These are phyloP conservation scores for Drosophila simulans DNA, from an alignment of 1,140 invertebrate genomes.

Conservation along the genomic window DNA sequence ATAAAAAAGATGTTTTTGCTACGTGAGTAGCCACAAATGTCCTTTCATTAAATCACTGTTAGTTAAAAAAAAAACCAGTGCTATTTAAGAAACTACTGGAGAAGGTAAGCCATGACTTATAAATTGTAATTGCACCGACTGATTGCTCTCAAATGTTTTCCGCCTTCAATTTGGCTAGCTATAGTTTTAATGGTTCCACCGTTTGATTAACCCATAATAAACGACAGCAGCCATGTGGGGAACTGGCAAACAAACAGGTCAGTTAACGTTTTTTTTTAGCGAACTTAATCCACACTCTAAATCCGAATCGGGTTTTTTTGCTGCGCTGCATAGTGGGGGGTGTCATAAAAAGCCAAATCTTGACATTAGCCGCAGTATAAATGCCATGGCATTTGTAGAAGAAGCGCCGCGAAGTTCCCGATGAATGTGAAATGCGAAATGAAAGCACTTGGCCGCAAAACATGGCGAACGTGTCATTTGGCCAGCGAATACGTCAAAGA, in stretches of 20 bases:
- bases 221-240: background rate
- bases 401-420: conserved; percentile 5
- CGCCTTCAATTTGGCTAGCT: conserved; percentile 6
- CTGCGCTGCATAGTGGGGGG: conserved; percentile 1
- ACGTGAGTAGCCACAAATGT: no score
- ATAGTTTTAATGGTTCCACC: conserved; percentile 32
- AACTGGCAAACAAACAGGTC: conserved; percentile 23
- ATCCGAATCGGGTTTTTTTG: conserved; percentile 13
- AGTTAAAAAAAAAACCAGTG: background rate
- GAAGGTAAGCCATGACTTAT: background rate
- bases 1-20: no score
- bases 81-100: background rate
- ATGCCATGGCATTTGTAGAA: conserved; percentile 72
- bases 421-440: conserved; percentile 33
- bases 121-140: background rate
- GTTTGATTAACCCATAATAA: conserved; percentile 41
- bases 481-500: conserved; percentile 47
- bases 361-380: conserved; percentile 57
- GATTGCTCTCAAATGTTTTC: background rate
- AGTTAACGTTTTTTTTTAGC: conserved; percentile 31
- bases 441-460: conserved; percentile 19
- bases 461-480: conserved; percentile 66
- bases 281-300: conserved; percentile 2
- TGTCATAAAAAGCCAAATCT: conserved; percentile 63
- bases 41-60: background rate